These are phyloP conservation scores for Otolemur crassicaudatus DNA, from an alignment of 2,797 vertebrate species.

Conservation along the genomic window DNA sequence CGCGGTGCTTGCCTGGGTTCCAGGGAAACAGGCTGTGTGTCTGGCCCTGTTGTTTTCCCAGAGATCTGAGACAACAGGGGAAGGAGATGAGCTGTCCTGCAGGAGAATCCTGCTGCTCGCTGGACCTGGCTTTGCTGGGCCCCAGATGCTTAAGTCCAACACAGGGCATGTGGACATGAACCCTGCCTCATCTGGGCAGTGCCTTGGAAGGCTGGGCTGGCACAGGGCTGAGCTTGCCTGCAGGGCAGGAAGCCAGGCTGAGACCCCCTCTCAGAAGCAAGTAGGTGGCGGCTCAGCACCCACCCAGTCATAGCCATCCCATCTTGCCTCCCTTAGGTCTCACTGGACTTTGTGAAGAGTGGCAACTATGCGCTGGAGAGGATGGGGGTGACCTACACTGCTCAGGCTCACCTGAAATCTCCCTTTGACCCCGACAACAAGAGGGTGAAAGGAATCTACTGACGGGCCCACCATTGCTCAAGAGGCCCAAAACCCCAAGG, in stretches of 20 bases:
- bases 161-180: fast-evolving
- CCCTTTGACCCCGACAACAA: slow-evolving; percentile 96
- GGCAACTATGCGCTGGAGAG: slow-evolving; percentile 94
- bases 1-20: background rate
- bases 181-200: fast-evolving
- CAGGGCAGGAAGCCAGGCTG: fast-evolving
- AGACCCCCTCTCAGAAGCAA: background rate
- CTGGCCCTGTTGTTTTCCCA: fast-evolving
- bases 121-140: background rate
- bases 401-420: slow-evolving; percentile 94
- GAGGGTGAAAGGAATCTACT: slow-evolving; percentile 94
- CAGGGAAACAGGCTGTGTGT: background rate
- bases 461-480: background rate
- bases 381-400: slow-evolving; percentile 94
- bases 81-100: background rate
- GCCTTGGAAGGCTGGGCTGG: background rate
- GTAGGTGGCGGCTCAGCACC: fast-evolving
- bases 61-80: background rate
- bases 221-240: fast-evolving
- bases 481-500: fast-evolving
- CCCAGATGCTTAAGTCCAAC: fast-evolving
- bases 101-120: background rate
- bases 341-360: slow-evolving; percentile 92
- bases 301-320: fast-evolving
- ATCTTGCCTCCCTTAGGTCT: slow-evolving; percentile 88